Evolutionary conservation across 2,888 invertebrate species (phyloP), one percentile per base, ranked within the genome.

Genomic region (Hyles lineata): DNA sequence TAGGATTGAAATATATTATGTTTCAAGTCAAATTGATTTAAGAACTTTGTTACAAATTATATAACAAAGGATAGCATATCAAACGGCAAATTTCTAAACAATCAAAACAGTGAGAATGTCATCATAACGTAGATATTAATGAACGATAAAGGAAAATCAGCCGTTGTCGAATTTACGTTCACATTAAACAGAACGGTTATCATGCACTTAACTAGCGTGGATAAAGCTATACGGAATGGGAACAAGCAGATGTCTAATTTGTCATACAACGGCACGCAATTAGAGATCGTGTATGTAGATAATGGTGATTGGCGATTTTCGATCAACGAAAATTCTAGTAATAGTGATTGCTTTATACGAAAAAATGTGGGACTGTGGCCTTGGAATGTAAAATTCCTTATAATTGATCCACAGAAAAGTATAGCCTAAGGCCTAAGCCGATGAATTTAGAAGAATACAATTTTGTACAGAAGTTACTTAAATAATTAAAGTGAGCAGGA

Each of bases 111-210:
- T 25, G 23, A 5, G 15, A 60, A 60, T 60, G 60, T 60, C 23
- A 25, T 25, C 21, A 59, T 59, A 59, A 21, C 23, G 25, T 17
- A 17, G 23, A 67, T 67, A 50, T 67, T 50, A 67, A 23, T 67
- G 9, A 67, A 70, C 72, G 73, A 74, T 77, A 73, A 52, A 67
- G 23, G 21, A 21, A 35, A 62, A 67, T 67, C 63, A 67, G 63
- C 63, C n/a, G 15, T 67, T 67, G 43, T 67, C 23, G 23, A 67
- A 67, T 67, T 67, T 67, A 67, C 67, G 67, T 50, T 43, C 43
- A 43, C 35, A 67, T 67, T 67, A 67, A 67, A 67, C 43, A 17
- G 43, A 67, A 50, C 21, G 63, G 63, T 43, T 67, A 63, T 63
- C n/a, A 35, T n/a, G 63, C 63, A 63, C 21, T 63, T 43, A 43